A percentile compares a stretch with the other conserved stretches of the same genome.
These are phyloP conservation scores for Cyprinella venusta DNA, from an alignment of 2,797 vertebrate genomes.

Conservation along the genomic window DNA sequence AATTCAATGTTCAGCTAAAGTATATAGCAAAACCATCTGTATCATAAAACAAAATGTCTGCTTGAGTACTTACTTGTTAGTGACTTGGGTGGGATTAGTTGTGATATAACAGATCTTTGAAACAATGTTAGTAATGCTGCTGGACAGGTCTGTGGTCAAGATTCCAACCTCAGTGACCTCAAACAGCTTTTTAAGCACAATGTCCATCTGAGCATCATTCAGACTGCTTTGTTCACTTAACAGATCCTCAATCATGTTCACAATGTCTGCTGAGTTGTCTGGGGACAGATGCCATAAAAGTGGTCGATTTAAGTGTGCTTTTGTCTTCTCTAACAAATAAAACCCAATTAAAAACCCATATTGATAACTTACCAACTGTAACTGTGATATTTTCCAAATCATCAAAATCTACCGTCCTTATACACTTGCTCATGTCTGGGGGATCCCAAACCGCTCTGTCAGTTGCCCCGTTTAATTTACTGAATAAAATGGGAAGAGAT, in stretches of 20 bases:
- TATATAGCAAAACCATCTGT: neutral
- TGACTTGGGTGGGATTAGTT: slow-evolving; percentile 69
- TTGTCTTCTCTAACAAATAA: neutral
- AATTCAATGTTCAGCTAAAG: neutral
- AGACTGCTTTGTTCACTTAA: slow-evolving; percentile 67
- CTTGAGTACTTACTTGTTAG: slow-evolving; percentile 78
- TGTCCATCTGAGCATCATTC: slow-evolving; percentile 71
- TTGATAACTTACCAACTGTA: slow-evolving; percentile 71
- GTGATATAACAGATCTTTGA: slow-evolving; percentile 74
- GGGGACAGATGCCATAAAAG: neutral
- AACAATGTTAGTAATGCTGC: slow-evolving; percentile 74
- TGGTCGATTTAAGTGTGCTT: neutral
- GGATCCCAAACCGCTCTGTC: slow-evolving; percentile 71
- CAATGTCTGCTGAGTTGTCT: slow-evolving; percentile 83
- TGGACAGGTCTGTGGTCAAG: slow-evolving; percentile 69
- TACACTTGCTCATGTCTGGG: slow-evolving; percentile 71
- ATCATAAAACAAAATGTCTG: neutral
- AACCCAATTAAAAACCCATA: neutral
- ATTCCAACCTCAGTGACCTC: slow-evolving; percentile 73
- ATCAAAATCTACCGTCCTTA: slow-evolving; percentile 60
- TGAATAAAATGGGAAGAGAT: slow-evolving; percentile 47
- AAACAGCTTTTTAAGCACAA: slow-evolving; percentile 79
- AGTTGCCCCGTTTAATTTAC: slow-evolving; percentile 69
- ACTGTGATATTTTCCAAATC: slow-evolving; percentile 73
- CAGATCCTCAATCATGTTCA: slow-evolving; percentile 80